Conservation (phyloP, 2,113 vertebrate genomes). For the Isichthys henryi region DNA sequence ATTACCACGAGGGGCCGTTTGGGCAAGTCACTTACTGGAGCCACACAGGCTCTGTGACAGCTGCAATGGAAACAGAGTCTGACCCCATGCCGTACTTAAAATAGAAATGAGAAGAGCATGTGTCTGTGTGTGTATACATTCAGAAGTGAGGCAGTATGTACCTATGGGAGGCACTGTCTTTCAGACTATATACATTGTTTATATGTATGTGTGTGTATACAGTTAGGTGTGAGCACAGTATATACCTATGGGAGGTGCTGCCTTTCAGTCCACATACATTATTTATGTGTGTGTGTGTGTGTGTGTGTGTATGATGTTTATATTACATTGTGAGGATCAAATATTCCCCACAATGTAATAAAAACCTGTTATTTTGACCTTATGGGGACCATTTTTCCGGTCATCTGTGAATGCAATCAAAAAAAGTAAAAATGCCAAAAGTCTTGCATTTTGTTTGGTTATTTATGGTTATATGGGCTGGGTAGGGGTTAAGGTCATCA, state of each 20-base stretch:
- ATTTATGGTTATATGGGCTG: no score
- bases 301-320: no score
- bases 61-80: conserved; percentile 51
- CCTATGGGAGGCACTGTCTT: not conserved
- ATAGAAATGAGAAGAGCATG: conserved; percentile 20
- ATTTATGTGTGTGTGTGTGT: not conserved
- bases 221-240: not conserved
- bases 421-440: no score
- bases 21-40: conserved; percentile 76
- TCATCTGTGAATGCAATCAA: no score
- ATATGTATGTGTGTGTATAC: not conserved
- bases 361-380: no score
- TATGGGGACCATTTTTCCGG: no score
- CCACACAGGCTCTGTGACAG: conserved; percentile 53
- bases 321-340: no score
- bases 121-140: not conserved
- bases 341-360: no score
- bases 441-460: no score
- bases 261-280: not conserved
- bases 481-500: no score
- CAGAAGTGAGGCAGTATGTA: not conserved
- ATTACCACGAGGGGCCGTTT: conserved; percentile 92
- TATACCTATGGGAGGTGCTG: not conserved
- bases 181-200: not conserved
- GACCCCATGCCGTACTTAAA: not conserved